Percentiles rank a stretch among this genome's conserved stretches.
phyloP scores from a whole-genome alignment of 2,888 invertebrate genomes.

The Latrodectus elegans region DNA sequence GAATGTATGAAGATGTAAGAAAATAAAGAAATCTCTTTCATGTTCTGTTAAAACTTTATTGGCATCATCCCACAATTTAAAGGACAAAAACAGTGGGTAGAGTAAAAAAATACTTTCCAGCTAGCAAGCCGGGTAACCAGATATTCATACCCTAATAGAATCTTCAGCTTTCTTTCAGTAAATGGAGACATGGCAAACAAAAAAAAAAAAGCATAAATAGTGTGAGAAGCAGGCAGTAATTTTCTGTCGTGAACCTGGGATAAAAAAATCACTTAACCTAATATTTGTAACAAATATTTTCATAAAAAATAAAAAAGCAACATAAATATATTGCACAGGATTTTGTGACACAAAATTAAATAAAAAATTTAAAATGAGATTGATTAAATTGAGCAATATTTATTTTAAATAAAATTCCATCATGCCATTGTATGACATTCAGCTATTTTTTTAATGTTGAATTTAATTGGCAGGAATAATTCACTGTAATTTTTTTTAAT shows the following conservation, averaged over 20 bases:
- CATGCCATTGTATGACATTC: too few species aligned
- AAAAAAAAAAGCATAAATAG: neutral
- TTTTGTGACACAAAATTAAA: neutral
- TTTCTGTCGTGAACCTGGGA: neutral
- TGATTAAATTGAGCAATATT: too few species aligned
- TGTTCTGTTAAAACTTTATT: constrained; percentile 69
- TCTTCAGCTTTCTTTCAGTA: constrained; percentile 31
- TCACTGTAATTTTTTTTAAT: too few species aligned
- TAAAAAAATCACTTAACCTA: neutral
- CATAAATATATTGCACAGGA: neutral
- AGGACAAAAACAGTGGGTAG: constrained; percentile 69
- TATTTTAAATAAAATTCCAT: too few species aligned
- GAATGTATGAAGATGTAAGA: too few species aligned
- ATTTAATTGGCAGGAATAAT: too few species aligned
- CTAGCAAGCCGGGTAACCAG: constrained; percentile 43
- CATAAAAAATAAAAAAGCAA: too few species aligned
- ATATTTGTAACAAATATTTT: neutral
- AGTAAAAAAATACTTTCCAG: constrained; percentile 68
- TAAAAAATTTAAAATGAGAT: too few species aligned
- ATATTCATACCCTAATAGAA: constrained; percentile 49
- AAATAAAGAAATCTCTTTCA: neutral
- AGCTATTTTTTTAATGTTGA: too few species aligned
- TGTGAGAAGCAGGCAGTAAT: neutral
- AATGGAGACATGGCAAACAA: constrained; percentile 24
- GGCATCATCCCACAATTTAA: constrained; percentile 67